These are phyloP conservation scores for Apodemus agrarius DNA, from an alignment of 2,797 vertebrate genomes.

Conservation along the genomic window DNA sequence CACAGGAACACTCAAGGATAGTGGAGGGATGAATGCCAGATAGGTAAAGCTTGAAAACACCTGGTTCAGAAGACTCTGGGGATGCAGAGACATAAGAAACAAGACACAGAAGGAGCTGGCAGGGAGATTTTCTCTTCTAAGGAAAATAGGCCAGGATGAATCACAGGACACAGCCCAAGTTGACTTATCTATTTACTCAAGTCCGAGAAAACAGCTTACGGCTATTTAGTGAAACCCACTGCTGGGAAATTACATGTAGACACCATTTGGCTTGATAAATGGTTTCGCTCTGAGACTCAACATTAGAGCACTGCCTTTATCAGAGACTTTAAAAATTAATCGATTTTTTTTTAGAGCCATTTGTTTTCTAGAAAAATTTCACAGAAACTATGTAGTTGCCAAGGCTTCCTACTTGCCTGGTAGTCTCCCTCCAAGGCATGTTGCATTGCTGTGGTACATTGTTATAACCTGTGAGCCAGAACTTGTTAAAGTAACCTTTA, in stretches of 20 bases:
- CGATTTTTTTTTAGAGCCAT: neutral
- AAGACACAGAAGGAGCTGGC: neutral
- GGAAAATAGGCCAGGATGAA: slow-evolving; percentile 62
- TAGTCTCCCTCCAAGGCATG: neutral
- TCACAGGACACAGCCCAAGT: slow-evolving; percentile 39
- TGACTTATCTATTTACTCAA: slow-evolving; percentile 65
- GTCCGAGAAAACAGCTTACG: slow-evolving; percentile 64
- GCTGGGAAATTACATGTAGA: slow-evolving; percentile 68
- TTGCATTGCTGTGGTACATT: neutral
- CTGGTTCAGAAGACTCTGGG: neutral
- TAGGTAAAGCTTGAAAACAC: slow-evolving; percentile 10
- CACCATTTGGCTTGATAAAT: slow-evolving; percentile 70
- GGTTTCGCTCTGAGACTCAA: slow-evolving; percentile 63
- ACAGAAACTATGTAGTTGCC: neutral
- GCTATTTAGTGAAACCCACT: slow-evolving; percentile 73
- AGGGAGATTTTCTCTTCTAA: slow-evolving; percentile 59
- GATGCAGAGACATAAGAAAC: slow-evolving; percentile 29
- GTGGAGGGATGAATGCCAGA: neutral
- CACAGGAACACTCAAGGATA: neutral
- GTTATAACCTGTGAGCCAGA: neutral
- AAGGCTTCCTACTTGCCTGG: neutral
- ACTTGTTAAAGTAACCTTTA: neutral
- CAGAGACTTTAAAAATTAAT: slow-evolving; percentile 1
- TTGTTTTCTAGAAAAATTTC: slow-evolving; percentile 40
- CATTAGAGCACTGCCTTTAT: slow-evolving; percentile 30